phyloP scores from a whole-genome alignment of 2,797 vertebrate genomes.

The Sebastes wilsoni region DNA sequence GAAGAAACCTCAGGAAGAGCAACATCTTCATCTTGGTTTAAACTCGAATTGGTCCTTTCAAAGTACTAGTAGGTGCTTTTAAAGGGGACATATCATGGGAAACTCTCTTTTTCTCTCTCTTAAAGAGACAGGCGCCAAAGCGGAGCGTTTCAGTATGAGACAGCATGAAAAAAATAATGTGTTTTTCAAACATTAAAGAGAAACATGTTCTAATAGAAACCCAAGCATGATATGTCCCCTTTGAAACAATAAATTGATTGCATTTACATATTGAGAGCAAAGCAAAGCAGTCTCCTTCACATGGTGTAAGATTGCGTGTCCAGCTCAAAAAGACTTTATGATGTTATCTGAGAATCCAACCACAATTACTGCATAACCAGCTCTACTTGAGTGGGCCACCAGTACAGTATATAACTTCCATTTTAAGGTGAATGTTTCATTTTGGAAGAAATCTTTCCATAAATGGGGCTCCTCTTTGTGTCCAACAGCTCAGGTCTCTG shows the following conservation, averaged over 20 bases:
- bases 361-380: background rate
- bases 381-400: background rate
- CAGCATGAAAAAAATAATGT: no score
- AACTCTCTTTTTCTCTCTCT: no score
- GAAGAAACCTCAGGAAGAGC: no score
- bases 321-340: background rate
- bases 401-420: background rate
- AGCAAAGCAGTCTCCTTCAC: background rate
- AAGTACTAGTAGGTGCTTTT: no score
- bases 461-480: background rate
- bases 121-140: no score
- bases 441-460: background rate
- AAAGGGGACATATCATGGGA: no score
- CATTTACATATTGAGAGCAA: background rate
- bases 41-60: no score
- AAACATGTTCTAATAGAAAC: no score
- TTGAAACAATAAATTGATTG: background rate
- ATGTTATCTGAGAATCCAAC: background rate
- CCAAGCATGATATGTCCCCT: background rate
- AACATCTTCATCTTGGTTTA: no score
- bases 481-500: conserved; percentile 4
- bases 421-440: conserved; percentile 1
- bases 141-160: no score
- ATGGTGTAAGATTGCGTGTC: background rate
- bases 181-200: background rate